Base-by-base conservation (phyloP, 2,888 invertebrate species). In the Nomada lathburiana region DNA sequence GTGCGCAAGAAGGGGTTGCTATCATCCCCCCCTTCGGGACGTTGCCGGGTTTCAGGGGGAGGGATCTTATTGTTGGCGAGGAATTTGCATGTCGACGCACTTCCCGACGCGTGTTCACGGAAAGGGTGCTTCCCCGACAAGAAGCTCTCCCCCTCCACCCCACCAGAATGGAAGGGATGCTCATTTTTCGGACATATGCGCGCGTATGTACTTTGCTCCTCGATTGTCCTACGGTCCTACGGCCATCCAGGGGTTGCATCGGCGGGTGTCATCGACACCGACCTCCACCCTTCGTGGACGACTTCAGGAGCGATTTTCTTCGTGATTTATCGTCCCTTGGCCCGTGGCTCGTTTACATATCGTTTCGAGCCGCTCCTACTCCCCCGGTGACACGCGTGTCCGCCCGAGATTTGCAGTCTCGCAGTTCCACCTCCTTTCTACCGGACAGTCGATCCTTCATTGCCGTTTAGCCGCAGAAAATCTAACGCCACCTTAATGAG, bases 21-120 rank as follows among this genome's bases (percentile, higher is more conserved):
- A 2, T 57, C 53, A n/a, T 60, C n/a, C 57, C 42, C 57, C 29
- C 29, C 26, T 62, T 47, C 26, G 68, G 55, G 55, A 60, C 68
- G 23, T 44, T 36, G 52, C 23, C n/a, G 69, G 36, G 10, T 74
- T 50, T n/a, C 16, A 65, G n/a, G 67, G 53, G 68, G 11, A 79
- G 86, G 81, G 84, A 80, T 74, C 86, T 88, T 88, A 91, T 90
- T 89, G 91, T 90, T 86, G 84, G 83, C 82, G 18, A 75, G 75
- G 85, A 89, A 91, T 91, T 91, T 91, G 91, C 91, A 91, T 91
- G 89, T 89, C 85, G 86, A 83, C 86, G 86, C 83, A 89, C 89
- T 89, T 86, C 87, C 86, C 74, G 77, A 85, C 84, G 84, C 82
- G 88, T 77, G 84, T 78, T 79, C 85, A 55, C 80, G 80, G 76